A percentile compares a stretch with the other conserved stretches of the same genome.
Conservation (phyloP, 2,888 invertebrate genomes). For the Limnephilus auricula region DNA sequence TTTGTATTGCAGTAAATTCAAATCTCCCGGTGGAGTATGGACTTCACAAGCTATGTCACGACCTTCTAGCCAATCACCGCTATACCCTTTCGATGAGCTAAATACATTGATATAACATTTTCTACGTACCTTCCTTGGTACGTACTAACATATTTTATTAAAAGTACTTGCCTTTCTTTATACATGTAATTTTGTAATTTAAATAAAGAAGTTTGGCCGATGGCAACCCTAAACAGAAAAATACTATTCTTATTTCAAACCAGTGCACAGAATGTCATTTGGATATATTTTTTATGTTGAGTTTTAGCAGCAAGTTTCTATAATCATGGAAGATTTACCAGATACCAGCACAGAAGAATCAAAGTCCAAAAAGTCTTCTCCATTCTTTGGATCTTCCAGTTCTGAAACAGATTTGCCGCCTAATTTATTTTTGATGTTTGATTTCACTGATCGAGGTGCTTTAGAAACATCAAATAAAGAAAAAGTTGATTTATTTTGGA, state of each 20-base stretch:
- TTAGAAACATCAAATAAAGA: slow-evolving; percentile 23
- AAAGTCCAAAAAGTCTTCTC: background rate
- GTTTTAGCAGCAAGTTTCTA: background rate
- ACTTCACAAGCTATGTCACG: too few relatives aligned
- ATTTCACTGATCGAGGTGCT: slow-evolving; percentile 30
- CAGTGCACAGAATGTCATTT: background rate
- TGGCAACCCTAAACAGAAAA: background rate
- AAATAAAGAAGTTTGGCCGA: background rate
- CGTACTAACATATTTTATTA: background rate
- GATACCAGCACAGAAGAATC: background rate
- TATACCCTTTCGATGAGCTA: too few relatives aligned
- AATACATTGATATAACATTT: too few relatives aligned
- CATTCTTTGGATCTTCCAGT: slow-evolving; percentile 43
- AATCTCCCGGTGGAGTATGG: too few relatives aligned
- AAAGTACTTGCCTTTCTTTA: too few relatives aligned
- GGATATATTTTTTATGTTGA: background rate
- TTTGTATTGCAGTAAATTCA: too few relatives aligned
- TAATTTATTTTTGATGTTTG: slow-evolving; percentile 35
- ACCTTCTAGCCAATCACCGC: too few relatives aligned
- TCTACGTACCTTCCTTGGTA: too few relatives aligned
- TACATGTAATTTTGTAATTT: background rate
- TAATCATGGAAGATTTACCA: slow-evolving; percentile 18
- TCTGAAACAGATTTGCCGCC: slow-evolving; percentile 28
- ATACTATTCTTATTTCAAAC: background rate
- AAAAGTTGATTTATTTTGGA: slow-evolving; percentile 40